A percentile compares a stretch with the other conserved stretches of the same genome.
Evolutionary conservation across 2,797 vertebrate species (phyloP).

Genomic region (Parambassis ranga): DNA sequence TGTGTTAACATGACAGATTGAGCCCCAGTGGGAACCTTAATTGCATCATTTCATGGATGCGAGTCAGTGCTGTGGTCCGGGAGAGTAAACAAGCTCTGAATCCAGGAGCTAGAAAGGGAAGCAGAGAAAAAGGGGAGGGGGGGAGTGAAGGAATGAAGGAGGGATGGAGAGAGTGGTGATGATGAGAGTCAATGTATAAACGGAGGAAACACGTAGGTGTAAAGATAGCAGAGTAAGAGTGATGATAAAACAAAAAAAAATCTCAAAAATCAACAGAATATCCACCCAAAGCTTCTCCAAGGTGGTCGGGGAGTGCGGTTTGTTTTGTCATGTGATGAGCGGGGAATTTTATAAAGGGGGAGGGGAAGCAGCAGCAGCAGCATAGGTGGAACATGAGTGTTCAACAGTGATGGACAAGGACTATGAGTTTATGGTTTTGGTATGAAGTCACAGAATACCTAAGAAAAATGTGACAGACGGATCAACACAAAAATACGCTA

Average conservation of each 20-base stretch:
- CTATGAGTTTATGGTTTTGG: too few species aligned
- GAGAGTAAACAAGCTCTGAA: conserved; percentile 76
- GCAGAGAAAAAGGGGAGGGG: not conserved
- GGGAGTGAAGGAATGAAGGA: conserved; percentile 32
- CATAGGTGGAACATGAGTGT: conserved; percentile 56
- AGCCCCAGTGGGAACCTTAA: conserved; percentile 82
- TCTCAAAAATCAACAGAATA: conserved; percentile 34
- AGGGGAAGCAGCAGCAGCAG: conserved; percentile 30
- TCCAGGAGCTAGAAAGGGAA: conserved; percentile 52
- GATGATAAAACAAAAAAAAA: conserved; percentile 4
- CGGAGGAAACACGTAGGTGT: conserved; percentile 28
- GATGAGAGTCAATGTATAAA: not conserved
- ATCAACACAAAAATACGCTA: too few species aligned
- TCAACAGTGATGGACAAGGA: conserved; percentile 61
- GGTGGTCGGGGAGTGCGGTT: conserved; percentile 57
- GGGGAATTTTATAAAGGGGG: conserved; percentile 42
- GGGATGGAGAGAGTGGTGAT: conserved; percentile 4
- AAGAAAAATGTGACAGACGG: too few species aligned
- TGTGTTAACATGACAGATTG: conserved; percentile 86
- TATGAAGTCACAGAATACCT: conserved; percentile 76
- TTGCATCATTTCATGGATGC: conserved; percentile 87
- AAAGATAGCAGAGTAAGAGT: not conserved
- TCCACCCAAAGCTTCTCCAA: conserved; percentile 47
- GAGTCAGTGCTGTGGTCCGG: conserved; percentile 76
- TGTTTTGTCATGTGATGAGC: conserved; percentile 74